Base-by-base conservation (phyloP, 1,140 invertebrate species). In the Zeugodacus cucurbitae region DNA sequence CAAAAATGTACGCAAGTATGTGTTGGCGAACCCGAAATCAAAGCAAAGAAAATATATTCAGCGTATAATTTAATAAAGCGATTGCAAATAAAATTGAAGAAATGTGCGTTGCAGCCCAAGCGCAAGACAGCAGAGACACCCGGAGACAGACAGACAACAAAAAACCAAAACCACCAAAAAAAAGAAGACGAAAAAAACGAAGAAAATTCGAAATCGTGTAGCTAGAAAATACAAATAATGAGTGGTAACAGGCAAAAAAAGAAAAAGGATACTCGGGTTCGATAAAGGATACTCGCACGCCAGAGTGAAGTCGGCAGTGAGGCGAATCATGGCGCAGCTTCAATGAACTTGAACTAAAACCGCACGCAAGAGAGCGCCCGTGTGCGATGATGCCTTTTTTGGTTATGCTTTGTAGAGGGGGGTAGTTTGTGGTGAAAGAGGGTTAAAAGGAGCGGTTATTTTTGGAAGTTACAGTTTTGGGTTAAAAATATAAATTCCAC, bases 11-110 rank as follows among this genome's bases (percentile, higher is more conserved):
- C 34, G 29, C 89, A 62, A 0, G 58, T 26, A 7, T 62, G 58
- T 6, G 89, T 7, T 44, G 3, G 10, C 11, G 11, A 82, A 82
- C 41, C 74, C 41, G 26, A 82, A 48, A 82, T 82, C 74, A 82
- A 82, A 82, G 74, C 22, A 90, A 59, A 74, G 67, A 74, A 41
- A 92, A 92, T 92, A 92, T 92, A 92, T 92, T 92, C 91, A 92
- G 91, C 91, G 91, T 91, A 91, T 92, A 92, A 92, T 92, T 92
- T 92, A 92, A 92, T 92, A 92, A 92, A 91, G 90, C 90, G 91
- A 92, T 92, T 91, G 91, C 90, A 91, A 87, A 62, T 62, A 87
- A 41, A 67, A 87, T 48, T 20, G 87, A 67, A 48, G 87, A 41
- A 67, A 67, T 41, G n/a, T 59, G 59, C 59, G 17, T 8, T 58